Evolutionary conservation across 2,888 invertebrate species (phyloP), one percentile per base, ranked within the genome.

Genomic region (Drosophila borborema): DNA sequence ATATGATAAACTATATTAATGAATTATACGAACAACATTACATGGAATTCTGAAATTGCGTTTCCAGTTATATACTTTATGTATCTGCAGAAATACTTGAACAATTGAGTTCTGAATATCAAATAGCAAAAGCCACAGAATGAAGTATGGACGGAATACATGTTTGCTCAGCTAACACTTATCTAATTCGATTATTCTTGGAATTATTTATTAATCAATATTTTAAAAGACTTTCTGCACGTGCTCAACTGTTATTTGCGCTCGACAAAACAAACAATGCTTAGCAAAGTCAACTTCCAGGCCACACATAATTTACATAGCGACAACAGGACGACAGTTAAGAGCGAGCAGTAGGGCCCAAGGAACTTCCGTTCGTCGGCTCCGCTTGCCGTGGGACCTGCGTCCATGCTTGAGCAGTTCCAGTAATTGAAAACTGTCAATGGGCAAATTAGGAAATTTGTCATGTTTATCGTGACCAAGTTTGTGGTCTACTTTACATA

Each of bases 381-480:
- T 28, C 31, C 66, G 67, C 9, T 38, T 51, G 63, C 45, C 51
- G 1, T 60, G 48, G 41, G 72, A 59, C 59, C 71, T 60, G 59
- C 38, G 53, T 23, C 41, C 36, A 89, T 81, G 87, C 89, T 69
- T 82, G 77, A 86, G 51, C 41, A 72, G 65, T 64, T 90, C 64
- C 82, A 73, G 72, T 88, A 88, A 88, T 88, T 88, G 89, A 88
- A 88, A 88, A 90, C 89, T 89, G 89, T 88, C 87, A 90, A 86
- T 90, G 75, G 70, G 82, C 75, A 90, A 86, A 89, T 88, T 84
- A 81, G 62, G 60, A 67, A 90, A 89, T 90, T 90, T 83, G 84
- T 87, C 78, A 89, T 88, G 89, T 88, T 79, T 77, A 68, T 78
- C 73, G 73, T 76, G 79, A 72, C 73, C 72, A 75, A 73, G 59